phyloP scores from a whole-genome alignment of 2,888 invertebrate genomes.

The Heliconius cydno region DNA sequence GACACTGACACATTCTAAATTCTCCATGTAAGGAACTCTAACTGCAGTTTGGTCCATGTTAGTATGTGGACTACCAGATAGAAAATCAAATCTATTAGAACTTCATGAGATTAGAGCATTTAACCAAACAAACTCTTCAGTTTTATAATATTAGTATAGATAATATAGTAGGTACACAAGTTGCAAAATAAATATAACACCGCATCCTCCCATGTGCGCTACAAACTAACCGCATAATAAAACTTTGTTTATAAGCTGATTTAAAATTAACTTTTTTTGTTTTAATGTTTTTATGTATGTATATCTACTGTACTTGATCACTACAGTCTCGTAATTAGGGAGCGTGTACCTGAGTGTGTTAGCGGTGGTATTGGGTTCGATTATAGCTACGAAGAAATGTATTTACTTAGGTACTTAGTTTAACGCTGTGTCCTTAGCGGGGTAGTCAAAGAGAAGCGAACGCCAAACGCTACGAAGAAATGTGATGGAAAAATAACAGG shows the following conservation, averaged over 20 bases:
- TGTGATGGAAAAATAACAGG: not conserved
- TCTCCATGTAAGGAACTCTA: too few species aligned
- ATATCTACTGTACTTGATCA: not conserved
- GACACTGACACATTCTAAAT: too few species aligned
- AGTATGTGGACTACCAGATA: too few species aligned
- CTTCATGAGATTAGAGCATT: too few species aligned
- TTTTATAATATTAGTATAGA: not conserved
- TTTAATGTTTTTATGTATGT: not conserved
- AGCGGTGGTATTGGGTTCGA: too few species aligned
- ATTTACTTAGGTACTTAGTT: too few species aligned
- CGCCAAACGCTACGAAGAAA: too few species aligned
- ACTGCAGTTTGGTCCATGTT: too few species aligned
- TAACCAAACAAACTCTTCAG: not conserved
- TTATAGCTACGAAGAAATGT: too few species aligned
- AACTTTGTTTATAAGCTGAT: slow-evolving; percentile 27
- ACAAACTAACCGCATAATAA: slow-evolving; percentile 24
- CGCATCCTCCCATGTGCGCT: slow-evolving; percentile 15
- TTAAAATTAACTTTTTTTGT: slow-evolving; percentile 18
- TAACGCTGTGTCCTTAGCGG: too few species aligned
- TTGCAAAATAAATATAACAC: slow-evolving; percentile 24
- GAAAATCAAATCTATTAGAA: too few species aligned
- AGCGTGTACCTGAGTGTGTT: not conserved
- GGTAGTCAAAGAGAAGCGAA: too few species aligned
- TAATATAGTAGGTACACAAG: not conserved
- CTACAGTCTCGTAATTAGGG: not conserved